Evolutionary conservation across 64 coral and sea anemone genomes (phyloP).

Genomic region (Stichodactyla helianthus): DNA sequence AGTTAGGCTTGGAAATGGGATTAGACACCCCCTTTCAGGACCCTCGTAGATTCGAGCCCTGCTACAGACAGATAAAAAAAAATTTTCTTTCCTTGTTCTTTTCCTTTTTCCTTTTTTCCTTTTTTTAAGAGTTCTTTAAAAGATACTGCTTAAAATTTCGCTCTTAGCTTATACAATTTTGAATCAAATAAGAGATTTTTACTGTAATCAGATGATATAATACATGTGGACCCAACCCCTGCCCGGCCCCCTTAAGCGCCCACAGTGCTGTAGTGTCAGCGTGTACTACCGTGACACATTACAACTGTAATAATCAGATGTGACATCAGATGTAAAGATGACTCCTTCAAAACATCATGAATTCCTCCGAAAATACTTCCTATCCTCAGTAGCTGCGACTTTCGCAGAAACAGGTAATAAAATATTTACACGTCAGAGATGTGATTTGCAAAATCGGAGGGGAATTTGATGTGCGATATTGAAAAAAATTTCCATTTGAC

Average conservation of each 20-base stretch:
- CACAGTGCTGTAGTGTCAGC: not conserved
- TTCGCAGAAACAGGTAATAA: conserved; percentile 80
- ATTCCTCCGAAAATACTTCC: conserved; percentile 66
- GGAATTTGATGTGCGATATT: not conserved
- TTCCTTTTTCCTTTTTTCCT: too few species aligned
- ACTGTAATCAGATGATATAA: too few species aligned
- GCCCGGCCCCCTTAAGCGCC: not conserved
- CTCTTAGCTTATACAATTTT: too few species aligned
- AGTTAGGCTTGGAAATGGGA: too few species aligned
- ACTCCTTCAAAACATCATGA: conserved; percentile 17
- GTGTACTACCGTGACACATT: not conserved
- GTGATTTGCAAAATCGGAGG: too few species aligned
- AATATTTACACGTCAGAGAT: not conserved
- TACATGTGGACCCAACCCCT: not conserved
- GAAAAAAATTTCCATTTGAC: not conserved
- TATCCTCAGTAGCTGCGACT: conserved; percentile 81
- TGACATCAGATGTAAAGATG: not conserved
- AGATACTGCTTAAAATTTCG: too few species aligned
- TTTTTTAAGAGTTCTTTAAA: too few species aligned
- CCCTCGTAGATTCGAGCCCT: too few species aligned
- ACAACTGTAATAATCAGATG: not conserved
- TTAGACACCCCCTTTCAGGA: too few species aligned
- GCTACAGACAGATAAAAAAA: too few species aligned
- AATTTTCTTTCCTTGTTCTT: too few species aligned
- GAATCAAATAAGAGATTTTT: too few species aligned